phyloP scores from a whole-genome alignment of 1,140 invertebrate species.

The Maconellicoccus hirsutus region DNA sequence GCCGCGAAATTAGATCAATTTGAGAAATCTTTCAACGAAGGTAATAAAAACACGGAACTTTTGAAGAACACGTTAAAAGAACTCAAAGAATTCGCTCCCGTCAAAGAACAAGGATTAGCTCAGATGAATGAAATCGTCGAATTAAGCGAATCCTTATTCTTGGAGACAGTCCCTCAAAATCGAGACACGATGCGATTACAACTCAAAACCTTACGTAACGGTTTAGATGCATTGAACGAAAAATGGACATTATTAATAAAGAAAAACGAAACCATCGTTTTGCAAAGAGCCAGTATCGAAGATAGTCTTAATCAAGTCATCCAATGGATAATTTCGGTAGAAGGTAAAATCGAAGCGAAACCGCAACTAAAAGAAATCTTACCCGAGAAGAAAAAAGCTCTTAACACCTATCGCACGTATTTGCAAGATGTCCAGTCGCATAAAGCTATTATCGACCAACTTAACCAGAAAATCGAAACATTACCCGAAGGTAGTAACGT shows the following conservation, averaged over 20 bases:
- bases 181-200: conserved; percentile 72
- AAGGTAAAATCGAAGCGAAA: conserved; percentile 52
- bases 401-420: conserved; percentile 60
- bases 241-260: conserved; percentile 73
- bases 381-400: conserved; percentile 70
- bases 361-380: conserved; percentile 59
- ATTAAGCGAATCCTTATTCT: conserved; percentile 75
- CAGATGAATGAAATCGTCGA: conserved; percentile 70
- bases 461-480: conserved; percentile 56
- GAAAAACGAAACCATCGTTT: conserved; percentile 69
- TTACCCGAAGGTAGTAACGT: conserved; percentile 60
- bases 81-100: conserved; percentile 57
- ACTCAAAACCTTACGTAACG: conserved; percentile 62
- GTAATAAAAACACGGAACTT: neutral
- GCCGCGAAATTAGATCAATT: neutral
- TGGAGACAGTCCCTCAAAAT: conserved; percentile 72
- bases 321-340: conserved; percentile 61
- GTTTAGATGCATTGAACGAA: conserved; percentile 72
- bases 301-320: conserved; percentile 69
- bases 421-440: conserved; percentile 72
- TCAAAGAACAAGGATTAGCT: conserved; percentile 63
- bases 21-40: neutral
- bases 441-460: conserved; percentile 59
- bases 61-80: conserved; percentile 49
- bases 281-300: conserved; percentile 79